Conservation (phyloP, 37 sponge, comb jelly and placozoan species). For the Crambe crambe region DNA sequence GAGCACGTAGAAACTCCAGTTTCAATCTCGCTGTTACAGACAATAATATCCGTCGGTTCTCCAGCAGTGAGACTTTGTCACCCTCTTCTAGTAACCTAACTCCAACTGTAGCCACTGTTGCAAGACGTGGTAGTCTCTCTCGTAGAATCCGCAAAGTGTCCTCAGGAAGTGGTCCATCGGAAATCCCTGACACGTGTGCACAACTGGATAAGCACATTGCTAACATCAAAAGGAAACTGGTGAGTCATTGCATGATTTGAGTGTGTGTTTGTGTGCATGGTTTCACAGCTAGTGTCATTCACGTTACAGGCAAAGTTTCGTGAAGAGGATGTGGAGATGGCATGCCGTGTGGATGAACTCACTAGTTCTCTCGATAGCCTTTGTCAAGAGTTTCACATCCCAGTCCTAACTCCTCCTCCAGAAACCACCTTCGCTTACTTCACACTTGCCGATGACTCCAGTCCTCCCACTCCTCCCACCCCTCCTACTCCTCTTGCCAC, state of each 20-base stretch:
- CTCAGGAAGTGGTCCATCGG: background rate
- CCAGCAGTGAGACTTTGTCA: conserved; percentile 40
- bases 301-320: conserved; percentile 11
- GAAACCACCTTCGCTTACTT: background rate
- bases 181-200: background rate
- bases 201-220: conserved; percentile 32
- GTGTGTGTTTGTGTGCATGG: background rate
- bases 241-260: background rate
- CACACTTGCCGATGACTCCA: background rate
- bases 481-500: background rate
- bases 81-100: background rate
- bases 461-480: no score
- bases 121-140: background rate
- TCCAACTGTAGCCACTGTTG: background rate
- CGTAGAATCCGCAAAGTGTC: background rate
- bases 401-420: background rate
- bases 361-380: background rate
- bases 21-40: conserved; percentile 3
- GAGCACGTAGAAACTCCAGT: background rate
- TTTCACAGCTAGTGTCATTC: background rate
- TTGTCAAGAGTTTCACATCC: background rate
- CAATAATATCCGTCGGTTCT: conserved; percentile 30
- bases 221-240: conserved; percentile 30
- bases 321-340: background rate
- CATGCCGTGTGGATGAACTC: background rate